These are phyloP conservation scores for Apotomis capreana DNA, from an alignment of 2,888 invertebrate genomes.

Conservation along the genomic window DNA sequence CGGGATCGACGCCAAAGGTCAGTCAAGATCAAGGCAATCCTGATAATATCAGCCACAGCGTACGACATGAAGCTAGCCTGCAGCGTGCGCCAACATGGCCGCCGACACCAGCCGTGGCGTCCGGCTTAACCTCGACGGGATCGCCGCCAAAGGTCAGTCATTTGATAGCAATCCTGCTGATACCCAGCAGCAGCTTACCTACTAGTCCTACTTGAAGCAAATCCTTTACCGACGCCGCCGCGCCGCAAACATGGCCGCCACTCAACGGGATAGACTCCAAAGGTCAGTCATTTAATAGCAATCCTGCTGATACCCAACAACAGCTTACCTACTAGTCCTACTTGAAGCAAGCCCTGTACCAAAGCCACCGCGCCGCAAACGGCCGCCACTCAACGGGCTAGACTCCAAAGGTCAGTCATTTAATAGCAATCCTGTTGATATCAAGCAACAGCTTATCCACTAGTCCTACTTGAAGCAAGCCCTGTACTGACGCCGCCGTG, in stretches of 20 bases:
- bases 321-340: slow-evolving; percentile 91
- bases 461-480: slow-evolving; percentile 85
- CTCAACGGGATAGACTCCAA: slow-evolving; percentile 73
- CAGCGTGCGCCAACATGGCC: slow-evolving; percentile 64
- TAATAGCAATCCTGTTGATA: slow-evolving; percentile 81
- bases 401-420: slow-evolving; percentile 62
- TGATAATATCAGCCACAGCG: slow-evolving; percentile 86
- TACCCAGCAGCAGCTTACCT: slow-evolving; percentile 86
- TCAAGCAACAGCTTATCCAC: slow-evolving; percentile 88
- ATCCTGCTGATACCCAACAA: slow-evolving; percentile 86
- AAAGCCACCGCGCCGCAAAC: slow-evolving; percentile 67
- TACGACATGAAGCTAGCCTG: slow-evolving; percentile 86
- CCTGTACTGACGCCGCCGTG: slow-evolving; percentile 64
- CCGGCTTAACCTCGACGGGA: slow-evolving; percentile 75
- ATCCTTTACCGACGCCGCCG: slow-evolving; percentile 57
- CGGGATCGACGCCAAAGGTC: slow-evolving; percentile 70
- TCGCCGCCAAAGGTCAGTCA: slow-evolving; percentile 65
- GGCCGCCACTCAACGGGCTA: slow-evolving; percentile 73
- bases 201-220: slow-evolving; percentile 81
- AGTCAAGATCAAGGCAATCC: slow-evolving; percentile 52
- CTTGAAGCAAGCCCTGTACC: slow-evolving; percentile 76
- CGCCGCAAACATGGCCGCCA: slow-evolving; percentile 62
- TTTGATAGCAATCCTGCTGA: slow-evolving; percentile 75
- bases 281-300: no score
- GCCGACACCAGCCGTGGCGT: slow-evolving; percentile 70